Evolutionary conservation across 1,140 invertebrate species (phyloP), one percentile per base, ranked within the genome.

Genomic region (Zaprionus lachaisei): DNA sequence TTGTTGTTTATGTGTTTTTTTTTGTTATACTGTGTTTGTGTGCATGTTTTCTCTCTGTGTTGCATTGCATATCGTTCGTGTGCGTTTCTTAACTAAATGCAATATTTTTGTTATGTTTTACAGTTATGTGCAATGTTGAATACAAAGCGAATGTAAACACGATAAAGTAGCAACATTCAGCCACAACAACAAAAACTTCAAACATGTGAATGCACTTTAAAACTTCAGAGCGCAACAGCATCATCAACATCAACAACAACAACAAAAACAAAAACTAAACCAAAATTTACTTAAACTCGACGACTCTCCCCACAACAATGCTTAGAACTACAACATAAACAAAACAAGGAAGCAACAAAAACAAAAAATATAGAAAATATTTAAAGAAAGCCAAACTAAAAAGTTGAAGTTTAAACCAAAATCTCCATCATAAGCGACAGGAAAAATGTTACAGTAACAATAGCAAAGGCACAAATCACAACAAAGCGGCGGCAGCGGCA

Each of bases 111-210:
- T 76, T 65, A 57, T 72, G 38, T 57, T 67, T 81, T 77, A 56
- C 85, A 90, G 85, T 82, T 72, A 80, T 77, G 79, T 89, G 79
- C 76, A 90, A 90, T 85, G 79, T 72, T 77, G 62, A 79, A 84
- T 65, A 67, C 66, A 80, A 80, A 81, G 49, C 77, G 51, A 74
- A 77, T 65, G 71, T 73, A 77, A 73, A 73, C 75, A 87, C 71
- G 58, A 77, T 69, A 78, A 60, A 51, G 47, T 51, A 51, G 47
- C 54, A 65, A 14, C 67, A 62, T 54, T 20, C 5, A 55, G 20
- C 66, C 56, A 47, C 47, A 68, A 47, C 63, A 73, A 62, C 49
- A 65, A 24, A 34, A 22, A 57, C 24, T 58, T 41, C 63, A 61
- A 51, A 61, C 14, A 61, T 73, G 57, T 60, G 63, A 68, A 73